These are phyloP conservation scores for Cheilosia urbana DNA, from an alignment of 2,888 invertebrate genomes.

Conservation along the genomic window DNA sequence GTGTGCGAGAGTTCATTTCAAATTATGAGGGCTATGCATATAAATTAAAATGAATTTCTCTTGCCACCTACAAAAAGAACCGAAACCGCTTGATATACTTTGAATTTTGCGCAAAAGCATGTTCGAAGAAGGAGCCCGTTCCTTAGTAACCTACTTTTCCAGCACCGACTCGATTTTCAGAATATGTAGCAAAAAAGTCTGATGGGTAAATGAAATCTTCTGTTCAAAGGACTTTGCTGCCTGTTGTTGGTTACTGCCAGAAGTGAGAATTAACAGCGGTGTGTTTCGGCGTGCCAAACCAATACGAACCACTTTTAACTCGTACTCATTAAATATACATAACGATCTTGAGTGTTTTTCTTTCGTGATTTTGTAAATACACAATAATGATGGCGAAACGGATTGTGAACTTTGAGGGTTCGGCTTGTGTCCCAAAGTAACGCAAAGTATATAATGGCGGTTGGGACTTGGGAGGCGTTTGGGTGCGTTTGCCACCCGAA, in stretches of 20 bases:
- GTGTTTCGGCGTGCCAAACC: neutral
- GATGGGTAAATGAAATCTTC: neutral
- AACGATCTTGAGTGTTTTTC: constrained; percentile 23
- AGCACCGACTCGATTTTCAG: neutral
- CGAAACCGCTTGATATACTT: neutral
- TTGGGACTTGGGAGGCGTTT: too few species aligned
- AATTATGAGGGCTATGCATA: constrained; percentile 58
- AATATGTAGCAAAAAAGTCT: constrained; percentile 15
- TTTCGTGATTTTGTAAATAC: constrained; percentile 20
- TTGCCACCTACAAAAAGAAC: constrained; percentile 5
- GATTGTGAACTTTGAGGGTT: neutral
- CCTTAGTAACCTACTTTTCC: neutral
- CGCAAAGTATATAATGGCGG: neutral
- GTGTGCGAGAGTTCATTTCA: neutral
- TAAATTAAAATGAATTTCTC: constrained; percentile 52
- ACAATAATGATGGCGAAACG: neutral
- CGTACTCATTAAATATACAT: constrained; percentile 56
- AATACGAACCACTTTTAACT: constrained; percentile 60
- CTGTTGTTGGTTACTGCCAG: neutral
- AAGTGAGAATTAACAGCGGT: neutral
- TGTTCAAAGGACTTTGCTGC: neutral
- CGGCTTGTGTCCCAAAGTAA: neutral
- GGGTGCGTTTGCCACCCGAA: neutral
- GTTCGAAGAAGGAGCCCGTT: neutral
- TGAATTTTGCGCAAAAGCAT: neutral